A percentile compares a stretch with the other conserved stretches of the same genome.
These are phyloP conservation scores for Microplitis deprimator DNA, from an alignment of 2,888 invertebrate species.

Conservation along the genomic window DNA sequence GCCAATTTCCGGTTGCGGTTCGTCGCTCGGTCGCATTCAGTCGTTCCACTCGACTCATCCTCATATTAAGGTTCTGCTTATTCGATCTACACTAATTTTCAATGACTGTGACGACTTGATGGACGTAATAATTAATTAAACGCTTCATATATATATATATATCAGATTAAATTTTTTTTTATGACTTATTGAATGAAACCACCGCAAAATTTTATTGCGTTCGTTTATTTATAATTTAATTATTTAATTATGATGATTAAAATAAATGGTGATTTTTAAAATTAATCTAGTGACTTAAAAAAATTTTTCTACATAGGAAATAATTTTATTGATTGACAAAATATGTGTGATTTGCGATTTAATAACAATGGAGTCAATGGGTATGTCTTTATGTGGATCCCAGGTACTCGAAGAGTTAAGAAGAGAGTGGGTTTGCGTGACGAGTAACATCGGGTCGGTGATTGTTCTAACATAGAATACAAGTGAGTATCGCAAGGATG, in stretches of 20 bases:
- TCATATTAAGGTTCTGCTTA: constrained; percentile 57
- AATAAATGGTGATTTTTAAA: too few species aligned
- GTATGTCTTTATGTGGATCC: neutral
- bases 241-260: too few species aligned
- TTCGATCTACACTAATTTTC: constrained; percentile 46
- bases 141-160: neutral
- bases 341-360: neutral
- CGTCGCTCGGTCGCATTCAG: constrained; percentile 57
- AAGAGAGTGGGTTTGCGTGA: constrained; percentile 58
- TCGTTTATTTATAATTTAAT: too few species aligned
- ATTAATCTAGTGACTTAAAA: too few species aligned
- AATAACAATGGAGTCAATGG: neutral
- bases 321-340: neutral
- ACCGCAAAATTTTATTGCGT: neutral
- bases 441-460: constrained; percentile 67
- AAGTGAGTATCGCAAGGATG: constrained; percentile 61
- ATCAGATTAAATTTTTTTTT: neutral
- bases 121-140: constrained; percentile 37
- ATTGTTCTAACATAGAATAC: constrained; percentile 61
- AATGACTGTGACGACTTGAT: constrained; percentile 37
- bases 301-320: too few species aligned
- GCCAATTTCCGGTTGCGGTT: constrained; percentile 71
- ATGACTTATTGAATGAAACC: neutral
- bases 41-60: constrained; percentile 60
- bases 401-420: constrained; percentile 11